Base-by-base conservation (phyloP, 2,113 vertebrate species). In the Nothocercus julius region DNA sequence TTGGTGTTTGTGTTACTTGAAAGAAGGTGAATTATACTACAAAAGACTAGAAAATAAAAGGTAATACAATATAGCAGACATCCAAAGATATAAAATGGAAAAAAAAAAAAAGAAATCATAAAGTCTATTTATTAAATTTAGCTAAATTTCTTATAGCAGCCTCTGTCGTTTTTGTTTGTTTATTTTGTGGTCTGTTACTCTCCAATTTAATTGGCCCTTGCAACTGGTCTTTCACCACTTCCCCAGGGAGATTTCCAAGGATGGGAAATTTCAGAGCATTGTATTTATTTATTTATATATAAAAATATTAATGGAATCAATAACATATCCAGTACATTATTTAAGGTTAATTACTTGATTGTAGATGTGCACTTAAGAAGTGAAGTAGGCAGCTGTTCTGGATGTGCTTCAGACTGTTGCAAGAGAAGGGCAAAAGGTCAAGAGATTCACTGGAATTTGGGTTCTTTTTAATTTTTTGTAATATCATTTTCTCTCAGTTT, bases 221-320 rank as follows among this genome's bases (percentile, higher is more conserved):
- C 25, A 69, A 85, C 13, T 36, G 54, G 53, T 69, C 25, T 79
- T 76, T 92, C 64, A 66, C 15, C n/a, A 18, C 34, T 82, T 44
- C 38, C 59, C 38, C 13, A 12, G 10, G 36, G 85, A 89, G 79
- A 66, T 82, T 87, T 73, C 40, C 85, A 95, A 87, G 36, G 44
- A 58, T 80, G 63, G 47, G 62, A 94, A 73, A 44, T 66, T 90
- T 87, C 34, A 62, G 40, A 40, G 44, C 20, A 30, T 32, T 80
- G 9, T 83, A 27, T 96, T 95, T 83, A 27, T 96, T 95, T 83
- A 30, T 95, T 95, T 91, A 64, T 68, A 74, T 79, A 8, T 21
- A 62, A 38, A 22, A 40, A 25, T 61, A n/a, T 58, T 87, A 90
- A 90, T 69, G 25, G 59, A 38, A 83, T 49, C 85, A 85, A 66